Base-by-base conservation (phyloP, 1,140 invertebrate genomes). In the Aphidius ervi region DNA sequence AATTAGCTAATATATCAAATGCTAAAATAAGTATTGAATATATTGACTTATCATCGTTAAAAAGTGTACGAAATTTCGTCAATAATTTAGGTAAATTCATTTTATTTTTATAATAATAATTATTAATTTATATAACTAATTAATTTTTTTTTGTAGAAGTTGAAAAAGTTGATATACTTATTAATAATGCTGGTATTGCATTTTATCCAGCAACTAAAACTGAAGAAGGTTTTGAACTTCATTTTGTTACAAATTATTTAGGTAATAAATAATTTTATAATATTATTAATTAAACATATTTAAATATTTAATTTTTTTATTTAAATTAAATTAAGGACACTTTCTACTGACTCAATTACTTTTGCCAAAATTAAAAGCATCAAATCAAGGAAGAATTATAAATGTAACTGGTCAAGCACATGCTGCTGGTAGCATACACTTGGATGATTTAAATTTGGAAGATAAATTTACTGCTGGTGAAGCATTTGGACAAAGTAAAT, bases 131-230 rank as follows among this genome's bases (percentile, higher is more conserved):
- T 45, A 65, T 81, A 49, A 59, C n/a, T n/a, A n/a, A n/a, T n/a
- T n/a, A n/a, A n/a, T n/a, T 40, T 39, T 23, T 37, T 56, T 41
- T 50, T 41, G 31, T 45, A 59, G 79, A 81, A 46, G 75, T 81
- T 58, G 76, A 82, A 66, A 82, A 85, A 73, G 78, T 89, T 54
- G 85, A 90, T 71, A 81, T 90, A 53, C 79, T 93, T 43, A 86
- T 93, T 46, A 89, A 92, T 72, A 93, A 93, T 82, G 87, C 88
- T 43, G 88, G 86, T 45, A 82, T 86, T 54, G 85, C 84, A 65
- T 85, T 84, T 65, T 79, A 80, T 59, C 81, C 83, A 41, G 75
- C 76, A 31, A 68, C 80, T 61, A 70, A 76, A 55, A 88, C 86
- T 0, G 73, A 78, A 49, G 86, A 89, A 68, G 87, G 86, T 20